Conservation (phyloP, 2,888 invertebrate species). For the Tinea trinotella region DNA sequence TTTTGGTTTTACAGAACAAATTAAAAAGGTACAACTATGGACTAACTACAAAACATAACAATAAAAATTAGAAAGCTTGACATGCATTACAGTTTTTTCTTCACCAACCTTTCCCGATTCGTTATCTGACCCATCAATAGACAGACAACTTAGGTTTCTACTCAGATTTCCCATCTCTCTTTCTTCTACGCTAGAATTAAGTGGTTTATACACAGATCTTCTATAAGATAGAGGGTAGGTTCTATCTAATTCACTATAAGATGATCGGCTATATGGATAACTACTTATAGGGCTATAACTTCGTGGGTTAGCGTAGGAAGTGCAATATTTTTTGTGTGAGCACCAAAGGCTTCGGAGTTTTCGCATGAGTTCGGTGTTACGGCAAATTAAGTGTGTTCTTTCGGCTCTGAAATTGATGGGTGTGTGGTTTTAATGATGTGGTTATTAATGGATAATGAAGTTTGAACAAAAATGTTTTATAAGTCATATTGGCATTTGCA, state of each 20-base stretch:
- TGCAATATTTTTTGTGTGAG: conserved; percentile 74
- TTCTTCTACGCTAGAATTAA: conserved; percentile 29
- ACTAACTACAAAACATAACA: too few species aligned
- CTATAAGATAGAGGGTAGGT: conserved; percentile 55
- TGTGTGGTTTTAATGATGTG: conserved; percentile 22
- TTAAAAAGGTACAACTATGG: too few species aligned
- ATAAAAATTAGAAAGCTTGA: neutral
- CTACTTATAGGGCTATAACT: conserved; percentile 58
- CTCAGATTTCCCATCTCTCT: conserved; percentile 37
- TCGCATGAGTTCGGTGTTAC: conserved; percentile 74
- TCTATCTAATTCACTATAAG: conserved; percentile 56
- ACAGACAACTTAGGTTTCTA: conserved; percentile 51
- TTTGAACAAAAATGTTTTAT: too few species aligned
- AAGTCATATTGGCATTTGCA: too few species aligned
- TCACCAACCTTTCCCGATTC: conserved; percentile 49
- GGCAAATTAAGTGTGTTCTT: conserved; percentile 71
- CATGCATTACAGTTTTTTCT: neutral
- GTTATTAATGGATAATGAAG: too few species aligned
- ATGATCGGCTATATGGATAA: conserved; percentile 58
- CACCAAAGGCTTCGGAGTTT: conserved; percentile 74
- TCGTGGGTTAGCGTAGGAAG: conserved; percentile 44
- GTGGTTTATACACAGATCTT: neutral
- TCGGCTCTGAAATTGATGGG: conserved; percentile 69
- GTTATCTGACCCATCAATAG: conserved; percentile 54
- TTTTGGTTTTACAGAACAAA: too few species aligned